Evolutionary conservation across 2,888 invertebrate species (phyloP), one percentile per base, ranked within the genome.

Genomic region (Hyppa rectilinea): DNA sequence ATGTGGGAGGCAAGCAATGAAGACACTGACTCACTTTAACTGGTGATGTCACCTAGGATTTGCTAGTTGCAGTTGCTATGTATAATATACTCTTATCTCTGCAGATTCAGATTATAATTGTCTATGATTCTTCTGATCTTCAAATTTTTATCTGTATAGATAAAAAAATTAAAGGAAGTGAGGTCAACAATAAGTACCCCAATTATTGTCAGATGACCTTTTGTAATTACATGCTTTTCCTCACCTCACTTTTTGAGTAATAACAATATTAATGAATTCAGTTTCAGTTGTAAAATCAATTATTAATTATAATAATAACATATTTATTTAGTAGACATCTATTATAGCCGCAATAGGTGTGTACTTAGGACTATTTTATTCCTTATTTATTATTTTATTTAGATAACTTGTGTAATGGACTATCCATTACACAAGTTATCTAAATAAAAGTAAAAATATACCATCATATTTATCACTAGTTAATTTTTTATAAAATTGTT

Each of bases 31-130:
- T 85, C 80, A 83, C 58, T 34, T 40, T 23, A 36, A 29, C 38
- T 26, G 58, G 43, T 82, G 82, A 82, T 82, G 78, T 82, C 82
- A 82, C 36, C 34, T 64, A 63, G n/a, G 6, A 14, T 67, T 64
- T 67, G 31, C 53, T 61, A 50, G 47, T 29, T 64, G n/a, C 55
- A 63, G 43, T 45, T 45, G 55, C 47, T 53, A 38, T 65, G 58
- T 62, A 23, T 55, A 59, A 55, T 49, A 34, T 63, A 40, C 40
- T 53, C 12, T 59, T 38, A n/a, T n/a, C n/a, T 62, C 43, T 23
- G 36, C 5, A 60, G 36, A 52, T 52, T 43, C 43, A 23, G 70
- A 50, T 2, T 38, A 43, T 29, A 65, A 53, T 17, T 58, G 34
- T 14, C 7, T 56, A 26, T 43, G 47, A 59, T 12, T 45, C 17